Base-by-base conservation (phyloP, 92 coral and sea anemone species). In the Palythoa heliodiscus region DNA sequence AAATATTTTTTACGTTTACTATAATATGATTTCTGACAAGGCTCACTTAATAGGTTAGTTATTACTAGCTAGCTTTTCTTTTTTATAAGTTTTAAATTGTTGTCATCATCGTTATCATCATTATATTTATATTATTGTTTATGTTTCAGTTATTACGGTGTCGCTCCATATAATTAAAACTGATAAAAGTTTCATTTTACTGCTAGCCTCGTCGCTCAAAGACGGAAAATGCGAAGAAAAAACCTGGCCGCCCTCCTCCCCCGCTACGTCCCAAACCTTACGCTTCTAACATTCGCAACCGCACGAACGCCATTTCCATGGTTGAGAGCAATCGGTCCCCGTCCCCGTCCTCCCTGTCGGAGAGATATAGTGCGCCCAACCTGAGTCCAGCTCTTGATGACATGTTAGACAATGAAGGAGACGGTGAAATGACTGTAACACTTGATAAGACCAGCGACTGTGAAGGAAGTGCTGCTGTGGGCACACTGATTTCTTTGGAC, bases 181-280 rank as follows among this genome's bases (percentile, higher is more conserved):
- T 63, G 69, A 63, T n/a, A 19, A n/a, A n/a, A 5, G 69, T 9
- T 69, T 16, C 2, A 6, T 13, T 69, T 23, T 81, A 82, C 43
- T 17, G 17, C 52, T 77, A 83, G 74, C 70, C 66, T 60, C 91
- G 92, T 38, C 85, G 73, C 58, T 77, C 90, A 17, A 89, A 89
- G 52, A 52, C 86, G 12, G 90, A 91, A 66, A 20, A 55, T 50
- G 47, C 82, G 14, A 48, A 84, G 15, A 85, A 82, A 20, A 86
- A 57, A 38, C 92, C 92, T 6, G 86, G 91, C 19, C 95, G 93
- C 4, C 89, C 89, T 24, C 98, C 98, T 8, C 95, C 95, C 52
- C 97, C 98, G 2, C 93, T 93, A 20, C 94, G 94, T 54, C 94
- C 94, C 15, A 82, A 75, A 35, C 90, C 93, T 43, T 82, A 75